Base-by-base conservation (phyloP, 2,888 invertebrate genomes). In the Torymus auratus region DNA sequence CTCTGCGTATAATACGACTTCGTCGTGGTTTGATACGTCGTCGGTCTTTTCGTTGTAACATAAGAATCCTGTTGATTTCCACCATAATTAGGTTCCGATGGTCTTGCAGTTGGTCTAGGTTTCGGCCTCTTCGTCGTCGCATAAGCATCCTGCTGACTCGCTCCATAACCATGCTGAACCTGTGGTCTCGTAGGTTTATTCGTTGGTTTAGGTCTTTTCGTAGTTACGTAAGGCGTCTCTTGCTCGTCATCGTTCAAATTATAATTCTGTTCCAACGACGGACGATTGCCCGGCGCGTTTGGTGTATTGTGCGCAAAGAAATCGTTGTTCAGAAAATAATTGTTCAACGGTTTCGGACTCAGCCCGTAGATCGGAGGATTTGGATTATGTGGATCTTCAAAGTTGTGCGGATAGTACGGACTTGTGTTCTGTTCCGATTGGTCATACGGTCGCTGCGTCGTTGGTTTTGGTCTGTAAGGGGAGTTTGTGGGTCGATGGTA, bases 331-430 rank as follows among this genome's bases (percentile, higher is more conserved):
- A 88, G 82, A 5, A 85, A 70, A 20, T 86, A 83, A 52, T 83
- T 84, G 65, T 84, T 85, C 0, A 56, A 14, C 3, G 86, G 86
- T 4, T 65, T 82, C 0, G 85, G 68, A 11, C 69, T 85, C 20
- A 83, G 88, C 0, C 88, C 88, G 13, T 85, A 88, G 62, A 72
- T 84, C 7, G 86, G 84, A 4, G 89, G 89, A 83, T 89, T 89
- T 0, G 89, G 89, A 80, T 89, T 89, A 70, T 70, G 86, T 0
- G 88, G 87, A 74, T 89, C 89, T 12, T 85, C 72, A 67, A 84
- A 87, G 58, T 84, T 86, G 15, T 86, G 85, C 0, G 87, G 87
- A 1, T 82, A 82, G 60, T 87, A 86, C 2, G 70, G 71, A 28
- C 55, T 65, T 2, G 13, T 12, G 2, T 28, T 0, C n/a, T 15